These are phyloP conservation scores for Anthophora plumipes DNA, from an alignment of 2,888 invertebrate species.

Conservation along the genomic window DNA sequence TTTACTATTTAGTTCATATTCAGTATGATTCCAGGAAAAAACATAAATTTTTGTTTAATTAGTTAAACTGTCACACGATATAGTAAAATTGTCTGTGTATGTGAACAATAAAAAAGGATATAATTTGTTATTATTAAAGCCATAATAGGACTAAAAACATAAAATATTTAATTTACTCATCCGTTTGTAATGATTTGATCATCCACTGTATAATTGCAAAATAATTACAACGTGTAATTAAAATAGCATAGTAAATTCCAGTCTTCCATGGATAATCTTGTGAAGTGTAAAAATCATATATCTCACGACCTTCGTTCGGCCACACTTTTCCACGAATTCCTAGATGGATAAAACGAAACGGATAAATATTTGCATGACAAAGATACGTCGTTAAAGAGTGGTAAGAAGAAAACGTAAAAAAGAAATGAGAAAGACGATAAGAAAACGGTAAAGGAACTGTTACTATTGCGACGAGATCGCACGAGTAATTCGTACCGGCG, in stretches of 20 bases:
- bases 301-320: background rate
- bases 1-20: too few species aligned
- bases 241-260: background rate
- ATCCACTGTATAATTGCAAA: too few species aligned
- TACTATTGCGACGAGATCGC: conserved; percentile 9
- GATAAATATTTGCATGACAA: background rate
- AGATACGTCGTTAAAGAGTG: background rate
- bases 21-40: too few species aligned
- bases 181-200: too few species aligned
- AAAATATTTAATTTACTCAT: too few species aligned
- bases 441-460: background rate
- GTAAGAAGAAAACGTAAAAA: background rate
- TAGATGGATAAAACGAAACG: background rate
- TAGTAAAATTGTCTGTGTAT: too few species aligned
- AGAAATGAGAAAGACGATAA: background rate
- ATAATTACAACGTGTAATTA: background rate
- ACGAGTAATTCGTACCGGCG: conserved; percentile 17
- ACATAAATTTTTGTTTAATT: too few species aligned
- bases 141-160: too few species aligned
- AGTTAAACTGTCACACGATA: too few species aligned
- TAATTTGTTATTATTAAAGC: too few species aligned
- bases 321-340: background rate
- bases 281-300: background rate
- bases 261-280: background rate
- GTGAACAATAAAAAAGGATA: too few species aligned